phyloP scores from a whole-genome alignment of 2,113 vertebrate genomes.

The Phasianus colchicus region DNA sequence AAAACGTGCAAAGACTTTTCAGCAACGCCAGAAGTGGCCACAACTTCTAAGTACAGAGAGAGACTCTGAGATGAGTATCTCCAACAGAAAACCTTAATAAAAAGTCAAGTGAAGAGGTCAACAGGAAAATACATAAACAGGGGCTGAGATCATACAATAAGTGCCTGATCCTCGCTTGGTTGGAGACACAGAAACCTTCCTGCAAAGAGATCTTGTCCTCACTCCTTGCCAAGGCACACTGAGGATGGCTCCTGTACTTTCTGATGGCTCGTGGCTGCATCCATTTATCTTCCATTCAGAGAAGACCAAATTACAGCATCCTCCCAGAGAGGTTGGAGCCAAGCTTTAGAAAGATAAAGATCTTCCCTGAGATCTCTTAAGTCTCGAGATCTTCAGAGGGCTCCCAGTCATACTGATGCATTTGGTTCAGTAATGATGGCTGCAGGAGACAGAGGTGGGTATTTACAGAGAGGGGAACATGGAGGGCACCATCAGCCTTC shows the following conservation, averaged over 20 bases:
- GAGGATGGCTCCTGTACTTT: background rate
- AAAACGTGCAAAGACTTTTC: background rate
- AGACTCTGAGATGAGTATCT: background rate
- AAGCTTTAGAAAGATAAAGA: background rate
- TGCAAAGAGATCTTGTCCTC: background rate
- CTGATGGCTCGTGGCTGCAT: fast-evolving
- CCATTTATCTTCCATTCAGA: background rate
- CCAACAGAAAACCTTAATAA: background rate
- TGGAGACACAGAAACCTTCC: background rate
- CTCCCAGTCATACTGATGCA: background rate
- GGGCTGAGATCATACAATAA: background rate
- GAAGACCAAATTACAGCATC: background rate
- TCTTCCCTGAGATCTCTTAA: background rate
- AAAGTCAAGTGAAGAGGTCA: background rate
- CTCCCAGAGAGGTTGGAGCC: fast-evolving
- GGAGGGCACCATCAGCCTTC: background rate
- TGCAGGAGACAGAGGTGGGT: background rate
- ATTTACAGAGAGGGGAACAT: background rate
- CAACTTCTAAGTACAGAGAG: background rate
- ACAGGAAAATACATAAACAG: background rate
- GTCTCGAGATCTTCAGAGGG: background rate
- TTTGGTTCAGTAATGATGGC: fast-evolving
- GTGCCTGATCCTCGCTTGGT: background rate
- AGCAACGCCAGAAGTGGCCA: background rate
- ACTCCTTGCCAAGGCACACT: background rate